Evolutionary conservation across 2,888 invertebrate species (phyloP).

Genomic region (Idaea straminata): DNA sequence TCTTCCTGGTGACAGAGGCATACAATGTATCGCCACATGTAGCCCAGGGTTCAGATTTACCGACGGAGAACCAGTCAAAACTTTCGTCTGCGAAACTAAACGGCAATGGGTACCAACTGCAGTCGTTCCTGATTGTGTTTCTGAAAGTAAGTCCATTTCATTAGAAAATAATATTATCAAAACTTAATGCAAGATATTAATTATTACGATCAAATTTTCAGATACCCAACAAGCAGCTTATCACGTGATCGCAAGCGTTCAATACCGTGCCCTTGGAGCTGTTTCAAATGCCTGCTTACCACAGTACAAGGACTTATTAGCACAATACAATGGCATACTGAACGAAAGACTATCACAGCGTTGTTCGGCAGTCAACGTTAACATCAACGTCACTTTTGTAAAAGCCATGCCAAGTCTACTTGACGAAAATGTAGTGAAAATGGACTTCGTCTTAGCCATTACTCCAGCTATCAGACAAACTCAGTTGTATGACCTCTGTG

Average conservation of each 20-base stretch:
- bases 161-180: not conserved
- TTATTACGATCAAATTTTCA: constrained; percentile 45
- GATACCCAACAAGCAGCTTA: constrained; percentile 97
- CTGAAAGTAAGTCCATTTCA: constrained; percentile 84
- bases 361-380: constrained; percentile 96
- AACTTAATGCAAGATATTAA: constrained; percentile 2
- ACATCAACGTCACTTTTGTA: constrained; percentile 95
- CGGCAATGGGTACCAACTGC: constrained; percentile 92
- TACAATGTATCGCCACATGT: constrained; percentile 94
- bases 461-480: constrained; percentile 93
- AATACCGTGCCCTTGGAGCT: constrained; percentile 93
- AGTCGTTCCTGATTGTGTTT: constrained; percentile 96
- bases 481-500: constrained; percentile 96
- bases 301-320: constrained; percentile 90
- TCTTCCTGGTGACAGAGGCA: constrained; percentile 88
- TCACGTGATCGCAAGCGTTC: constrained; percentile 91
- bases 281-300: constrained; percentile 91
- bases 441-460: constrained; percentile 93
- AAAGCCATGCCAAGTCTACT: constrained; percentile 88
- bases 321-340: constrained; percentile 89
- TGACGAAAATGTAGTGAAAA: constrained; percentile 93
- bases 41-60: constrained; percentile 94
- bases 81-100: constrained; percentile 90
- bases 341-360: constrained; percentile 92
- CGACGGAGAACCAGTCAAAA: constrained; percentile 92